Percentiles rank a stretch among this genome's conserved stretches.
Evolutionary conservation across 1,140 invertebrate species (phyloP).

Genomic region (Ephestia elutella): DNA sequence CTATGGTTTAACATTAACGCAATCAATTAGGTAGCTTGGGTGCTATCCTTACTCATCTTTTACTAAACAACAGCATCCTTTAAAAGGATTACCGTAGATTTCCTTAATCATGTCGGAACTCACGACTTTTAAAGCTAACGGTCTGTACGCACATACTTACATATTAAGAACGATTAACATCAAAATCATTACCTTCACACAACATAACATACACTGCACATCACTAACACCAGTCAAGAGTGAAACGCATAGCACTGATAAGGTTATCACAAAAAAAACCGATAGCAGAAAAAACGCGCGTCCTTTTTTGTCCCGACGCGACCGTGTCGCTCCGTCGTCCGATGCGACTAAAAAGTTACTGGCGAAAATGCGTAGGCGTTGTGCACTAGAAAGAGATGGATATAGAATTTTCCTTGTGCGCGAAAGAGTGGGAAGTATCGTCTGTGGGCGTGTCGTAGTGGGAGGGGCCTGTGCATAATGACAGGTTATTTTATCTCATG

Average conservation of each 20-base stretch:
- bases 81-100: no score
- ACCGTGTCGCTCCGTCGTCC: slow-evolving; percentile 44
- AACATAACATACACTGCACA: slow-evolving; percentile 35
- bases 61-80: no score
- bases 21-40: no score
- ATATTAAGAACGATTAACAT: no score
- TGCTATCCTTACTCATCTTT: no score
- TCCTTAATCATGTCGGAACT: no score
- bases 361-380: slow-evolving; percentile 60
- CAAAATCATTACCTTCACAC: slow-evolving; percentile 35
- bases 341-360: slow-evolving; percentile 59
- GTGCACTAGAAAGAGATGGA: slow-evolving; percentile 40
- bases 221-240: slow-evolving; percentile 37
- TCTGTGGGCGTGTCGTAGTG: slow-evolving; percentile 44
- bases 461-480: slow-evolving; percentile 58
- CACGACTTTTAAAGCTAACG: no score
- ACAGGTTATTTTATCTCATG: slow-evolving; percentile 43
- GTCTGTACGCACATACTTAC: no score
- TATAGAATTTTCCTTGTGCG: slow-evolving; percentile 23
- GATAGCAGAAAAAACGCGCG: slow-evolving; percentile 24
- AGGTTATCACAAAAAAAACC: slow-evolving; percentile 34
- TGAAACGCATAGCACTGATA: slow-evolving; percentile 30
- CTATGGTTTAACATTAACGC: no score
- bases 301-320: slow-evolving; percentile 37
- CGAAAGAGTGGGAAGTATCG: slow-evolving; percentile 31